Evolutionary conservation across 2,888 invertebrate genomes (phyloP).

Genomic region (Melanostoma scalare): DNA sequence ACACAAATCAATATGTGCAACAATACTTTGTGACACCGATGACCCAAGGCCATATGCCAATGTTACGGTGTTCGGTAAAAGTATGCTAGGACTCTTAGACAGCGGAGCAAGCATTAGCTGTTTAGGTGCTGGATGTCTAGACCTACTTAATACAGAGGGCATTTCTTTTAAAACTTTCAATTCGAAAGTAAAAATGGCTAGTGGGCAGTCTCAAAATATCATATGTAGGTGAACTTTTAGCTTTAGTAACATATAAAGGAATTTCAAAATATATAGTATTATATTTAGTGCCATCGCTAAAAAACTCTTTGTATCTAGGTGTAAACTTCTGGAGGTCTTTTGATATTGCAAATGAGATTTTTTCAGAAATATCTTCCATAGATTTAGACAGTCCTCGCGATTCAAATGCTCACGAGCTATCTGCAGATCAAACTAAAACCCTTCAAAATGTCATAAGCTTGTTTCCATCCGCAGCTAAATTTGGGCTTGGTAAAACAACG

Average conservation of each 20-base stretch:
- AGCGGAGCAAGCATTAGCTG: constrained; percentile 23
- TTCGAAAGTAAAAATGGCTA: constrained; percentile 1
- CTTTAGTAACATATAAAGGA: constrained; percentile 1
- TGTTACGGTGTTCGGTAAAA: constrained; percentile 8
- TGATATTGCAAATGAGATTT: constrained; percentile 4
- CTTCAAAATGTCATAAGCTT: constrained; percentile 7
- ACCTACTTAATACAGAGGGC: neutral
- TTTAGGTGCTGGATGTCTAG: constrained; percentile 15
- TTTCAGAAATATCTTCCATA: constrained; percentile 4
- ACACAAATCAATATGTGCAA: neutral
- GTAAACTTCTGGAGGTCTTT: constrained; percentile 26
- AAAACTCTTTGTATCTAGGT: neutral
- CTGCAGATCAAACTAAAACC: neutral
- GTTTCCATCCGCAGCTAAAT: constrained; percentile 8
- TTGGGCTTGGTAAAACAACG: neutral
- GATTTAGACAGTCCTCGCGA: neutral
- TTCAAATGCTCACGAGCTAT: constrained; percentile 4
- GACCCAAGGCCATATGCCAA: neutral
- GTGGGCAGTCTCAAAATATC: constrained; percentile 1
- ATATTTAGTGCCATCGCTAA: neutral
- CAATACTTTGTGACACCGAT: neutral
- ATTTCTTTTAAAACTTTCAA: constrained; percentile 3
- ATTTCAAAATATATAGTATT: neutral
- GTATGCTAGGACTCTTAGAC: constrained; percentile 16
- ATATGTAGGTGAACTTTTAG: constrained; percentile 2